These are phyloP conservation scores for Myzus persicae DNA, from an alignment of 1,140 invertebrate species.

Conservation along the genomic window DNA sequence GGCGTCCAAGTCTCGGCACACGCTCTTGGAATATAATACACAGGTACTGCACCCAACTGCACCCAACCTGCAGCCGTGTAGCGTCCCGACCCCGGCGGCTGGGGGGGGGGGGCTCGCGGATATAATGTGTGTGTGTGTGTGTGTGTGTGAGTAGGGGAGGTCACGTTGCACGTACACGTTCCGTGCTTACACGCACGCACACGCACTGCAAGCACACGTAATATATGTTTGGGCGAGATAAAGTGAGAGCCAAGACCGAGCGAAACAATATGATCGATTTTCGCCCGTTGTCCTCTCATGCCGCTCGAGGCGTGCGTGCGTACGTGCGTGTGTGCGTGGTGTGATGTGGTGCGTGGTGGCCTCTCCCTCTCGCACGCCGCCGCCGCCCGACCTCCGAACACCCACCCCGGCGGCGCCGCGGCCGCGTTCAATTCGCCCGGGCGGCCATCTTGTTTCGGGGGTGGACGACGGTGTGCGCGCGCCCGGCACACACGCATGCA, in stretches of 20 bases:
- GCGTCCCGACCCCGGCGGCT: neutral
- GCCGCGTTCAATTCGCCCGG: conserved; percentile 39
- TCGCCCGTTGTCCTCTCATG: conserved; percentile 51
- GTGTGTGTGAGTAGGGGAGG: neutral
- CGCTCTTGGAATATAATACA: too few species aligned
- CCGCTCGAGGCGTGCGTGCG: neutral
- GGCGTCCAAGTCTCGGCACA: neutral
- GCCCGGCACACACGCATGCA: neutral
- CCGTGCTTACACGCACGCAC: too few species aligned
- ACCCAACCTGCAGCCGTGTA: neutral
- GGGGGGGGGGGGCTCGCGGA: neutral
- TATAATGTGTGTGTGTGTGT: too few species aligned
- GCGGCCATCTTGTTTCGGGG: conserved; percentile 56
- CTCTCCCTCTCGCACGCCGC: neutral
- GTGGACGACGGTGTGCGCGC: conserved; percentile 27
- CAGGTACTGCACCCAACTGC: neutral
- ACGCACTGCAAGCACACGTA: neutral
- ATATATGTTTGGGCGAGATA: too few species aligned
- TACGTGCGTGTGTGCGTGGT: neutral
- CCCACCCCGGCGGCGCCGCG: neutral
- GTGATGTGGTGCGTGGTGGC: neutral
- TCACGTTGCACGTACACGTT: conserved; percentile 29
- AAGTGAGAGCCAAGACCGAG: neutral
- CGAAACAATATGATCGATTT: conserved; percentile 41
- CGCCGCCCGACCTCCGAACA: neutral